Percentiles rank a stretch among this genome's conserved stretches.
Conservation (phyloP, 2,888 invertebrate species). For the Rotaria sp. region DNA sequence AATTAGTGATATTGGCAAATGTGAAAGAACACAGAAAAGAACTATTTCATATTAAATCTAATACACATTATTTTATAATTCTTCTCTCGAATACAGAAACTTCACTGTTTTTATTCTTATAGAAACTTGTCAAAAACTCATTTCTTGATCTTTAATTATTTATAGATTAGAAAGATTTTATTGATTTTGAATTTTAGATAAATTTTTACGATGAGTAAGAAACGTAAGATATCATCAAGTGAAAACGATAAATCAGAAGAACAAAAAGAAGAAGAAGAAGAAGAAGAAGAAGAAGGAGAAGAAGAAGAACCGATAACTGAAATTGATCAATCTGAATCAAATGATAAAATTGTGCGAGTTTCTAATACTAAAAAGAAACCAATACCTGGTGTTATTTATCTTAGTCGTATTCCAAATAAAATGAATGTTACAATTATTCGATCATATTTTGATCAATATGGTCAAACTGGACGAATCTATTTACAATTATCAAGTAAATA, state of each 20-base stretch:
- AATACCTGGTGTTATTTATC: conserved; percentile 36
- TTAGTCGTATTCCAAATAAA: conserved; percentile 38
- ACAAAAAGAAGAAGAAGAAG: neutral
- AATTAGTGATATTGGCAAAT: too few species aligned
- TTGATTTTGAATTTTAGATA: neutral
- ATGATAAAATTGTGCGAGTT: neutral
- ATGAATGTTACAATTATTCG: conserved; percentile 38
- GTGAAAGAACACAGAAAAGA: too few species aligned
- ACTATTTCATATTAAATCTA: too few species aligned
- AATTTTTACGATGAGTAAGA: neutral
- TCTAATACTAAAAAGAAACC: conserved; percentile 11
- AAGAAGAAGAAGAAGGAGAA: neutral
- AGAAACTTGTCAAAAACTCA: too few species aligned
- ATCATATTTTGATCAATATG: conserved; percentile 36
- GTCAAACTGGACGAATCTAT: conserved; percentile 36
- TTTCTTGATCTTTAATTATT: too few species aligned
- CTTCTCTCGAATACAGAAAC: too few species aligned
- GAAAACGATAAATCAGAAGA: neutral
- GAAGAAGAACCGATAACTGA: neutral
- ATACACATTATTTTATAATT: too few species aligned
- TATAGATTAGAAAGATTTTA: too few species aligned
- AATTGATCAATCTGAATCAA: neutral
- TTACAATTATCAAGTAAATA: conserved; percentile 32
- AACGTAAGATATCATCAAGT: neutral
- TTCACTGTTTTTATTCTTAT: too few species aligned